A percentile compares a stretch with the other conserved stretches of the same genome.
Evolutionary conservation across 2,888 invertebrate genomes (phyloP).

Genomic region (Agrotis exclamationis): DNA sequence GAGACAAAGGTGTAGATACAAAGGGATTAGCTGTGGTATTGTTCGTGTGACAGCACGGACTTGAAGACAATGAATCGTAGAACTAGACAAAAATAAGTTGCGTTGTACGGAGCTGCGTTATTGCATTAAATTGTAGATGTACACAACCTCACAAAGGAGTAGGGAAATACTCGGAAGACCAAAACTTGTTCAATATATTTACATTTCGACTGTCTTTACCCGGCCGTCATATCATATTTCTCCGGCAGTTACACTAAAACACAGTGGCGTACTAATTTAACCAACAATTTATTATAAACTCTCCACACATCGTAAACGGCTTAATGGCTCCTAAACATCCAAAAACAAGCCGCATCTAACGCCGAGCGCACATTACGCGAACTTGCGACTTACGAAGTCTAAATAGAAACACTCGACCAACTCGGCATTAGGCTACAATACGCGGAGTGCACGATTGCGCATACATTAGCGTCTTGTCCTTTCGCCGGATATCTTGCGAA

Average conservation of each 20-base stretch:
- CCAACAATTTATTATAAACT: constrained; percentile 62
- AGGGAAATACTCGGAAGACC: constrained; percentile 15
- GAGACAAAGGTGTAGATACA: constrained; percentile 86
- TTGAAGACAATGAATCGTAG: constrained; percentile 70
- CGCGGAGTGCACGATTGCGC: constrained; percentile 87
- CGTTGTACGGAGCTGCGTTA: constrained; percentile 48
- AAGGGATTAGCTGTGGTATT: constrained; percentile 82
- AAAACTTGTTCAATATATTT: constrained; percentile 39
- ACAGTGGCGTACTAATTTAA: constrained; percentile 47
- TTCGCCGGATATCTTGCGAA: constrained; percentile 88
- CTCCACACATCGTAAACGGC: constrained; percentile 61
- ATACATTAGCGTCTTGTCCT: constrained; percentile 91
- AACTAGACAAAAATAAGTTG: constrained; percentile 66
- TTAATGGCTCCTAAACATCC: constrained; percentile 58
- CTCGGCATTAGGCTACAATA: constrained; percentile 88
- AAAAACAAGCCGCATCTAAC: constrained; percentile 56
- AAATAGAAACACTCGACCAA: constrained; percentile 85
- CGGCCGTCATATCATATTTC: constrained; percentile 42
- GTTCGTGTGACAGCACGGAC: constrained; percentile 72
- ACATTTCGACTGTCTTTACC: constrained; percentile 35
- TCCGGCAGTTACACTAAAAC: constrained; percentile 32
- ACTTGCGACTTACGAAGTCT: constrained; percentile 69
- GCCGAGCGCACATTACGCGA: constrained; percentile 48
- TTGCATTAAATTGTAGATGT: constrained; percentile 44
- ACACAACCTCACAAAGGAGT: constrained; percentile 17